Evolutionary conservation across 2,888 invertebrate species (phyloP), one percentile per base, ranked within the genome.

Genomic region (Coenonympha glycerion): DNA sequence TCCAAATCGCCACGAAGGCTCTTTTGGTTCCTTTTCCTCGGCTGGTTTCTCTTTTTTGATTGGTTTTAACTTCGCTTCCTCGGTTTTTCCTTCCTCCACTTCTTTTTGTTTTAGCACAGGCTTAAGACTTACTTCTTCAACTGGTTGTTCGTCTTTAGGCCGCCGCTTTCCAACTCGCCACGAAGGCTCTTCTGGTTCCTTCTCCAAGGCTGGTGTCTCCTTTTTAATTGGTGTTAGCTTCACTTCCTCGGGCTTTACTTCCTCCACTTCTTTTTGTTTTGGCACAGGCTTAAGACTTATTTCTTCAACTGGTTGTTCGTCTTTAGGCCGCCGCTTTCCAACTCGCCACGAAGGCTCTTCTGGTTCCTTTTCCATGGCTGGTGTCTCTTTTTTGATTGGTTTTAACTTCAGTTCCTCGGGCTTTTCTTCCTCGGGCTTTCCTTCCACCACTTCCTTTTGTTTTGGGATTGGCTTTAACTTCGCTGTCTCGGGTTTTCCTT

Each of bases 221-320:
- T 66, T 63, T 37, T 1, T 9, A 68, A 63, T 45, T 51, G 79
- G 65, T 69, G 79, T 87, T 60, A 76, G 73, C 22, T 55, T 55
- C 22, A 63, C 57, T 26, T 71, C 69, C 19, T 76, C 71, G 0
- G 73, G 56, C 47, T 69, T 69, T 48, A 64, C 63, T 64, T 62
- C 57, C 62, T 78, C 63, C 61, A 36, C 19, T 6, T 3, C 19
- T 21, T 6, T 11, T 37, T 4, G 8, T 21, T 37, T 37, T 11
- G 21, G 13, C 75, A 83, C 56, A 9, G 84, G 83, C 55, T 88
- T 88, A 0, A 86, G 61, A 2, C 65, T 61, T 1, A 82, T 71
- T 60, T 85, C 45, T 1, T 66, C 55, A 45, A 56, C 30, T n/a
- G n/a, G n/a, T n/a, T n/a, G n/a, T n/a, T n/a, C n/a, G n/a, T n/a